A percentile compares a stretch with the other conserved stretches of the same genome.
Conservation (phyloP, 2,888 invertebrate genomes). For the Drosophila diplacantha region DNA sequence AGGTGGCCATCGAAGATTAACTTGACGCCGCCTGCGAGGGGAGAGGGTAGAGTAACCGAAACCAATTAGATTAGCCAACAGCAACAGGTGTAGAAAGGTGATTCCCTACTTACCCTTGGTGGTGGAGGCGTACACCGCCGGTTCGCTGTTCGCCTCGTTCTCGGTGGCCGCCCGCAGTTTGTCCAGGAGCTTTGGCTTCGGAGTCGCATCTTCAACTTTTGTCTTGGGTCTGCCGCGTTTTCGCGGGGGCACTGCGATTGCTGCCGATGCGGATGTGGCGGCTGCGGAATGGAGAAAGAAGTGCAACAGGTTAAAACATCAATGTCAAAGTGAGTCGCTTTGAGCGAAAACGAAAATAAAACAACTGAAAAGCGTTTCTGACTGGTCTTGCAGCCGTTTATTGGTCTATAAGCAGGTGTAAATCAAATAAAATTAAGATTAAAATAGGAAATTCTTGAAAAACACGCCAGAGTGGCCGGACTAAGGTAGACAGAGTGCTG, state of each 20-base stretch:
- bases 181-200: conserved; percentile 60
- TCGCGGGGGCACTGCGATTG: conserved; percentile 46
- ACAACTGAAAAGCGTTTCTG: conserved; percentile 52
- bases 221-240: conserved; percentile 69
- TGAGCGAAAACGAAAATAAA: conserved; percentile 55
- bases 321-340: conserved; percentile 4
- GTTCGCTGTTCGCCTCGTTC: conserved; percentile 52
- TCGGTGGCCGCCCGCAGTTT: conserved; percentile 63
- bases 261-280: conserved; percentile 53
- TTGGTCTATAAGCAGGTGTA: conserved; percentile 43
- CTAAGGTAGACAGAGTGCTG: conserved; percentile 33
- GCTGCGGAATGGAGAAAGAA: conserved; percentile 29
- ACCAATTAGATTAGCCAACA: background rate
- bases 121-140: conserved; percentile 74
- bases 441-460: conserved; percentile 21
- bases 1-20: conserved; percentile 75
- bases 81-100: background rate
- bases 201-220: conserved; percentile 43
- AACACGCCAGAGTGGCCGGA: conserved; percentile 14
- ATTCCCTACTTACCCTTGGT: conserved; percentile 65
- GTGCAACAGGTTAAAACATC: conserved; percentile 46
- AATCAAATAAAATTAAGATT: conserved; percentile 14
- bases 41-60: background rate
- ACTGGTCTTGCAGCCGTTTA: conserved; percentile 43
- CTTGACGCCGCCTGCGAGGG: conserved; percentile 74